phyloP scores from a whole-genome alignment of 2,797 vertebrate species.

The Psittacula echo region DNA sequence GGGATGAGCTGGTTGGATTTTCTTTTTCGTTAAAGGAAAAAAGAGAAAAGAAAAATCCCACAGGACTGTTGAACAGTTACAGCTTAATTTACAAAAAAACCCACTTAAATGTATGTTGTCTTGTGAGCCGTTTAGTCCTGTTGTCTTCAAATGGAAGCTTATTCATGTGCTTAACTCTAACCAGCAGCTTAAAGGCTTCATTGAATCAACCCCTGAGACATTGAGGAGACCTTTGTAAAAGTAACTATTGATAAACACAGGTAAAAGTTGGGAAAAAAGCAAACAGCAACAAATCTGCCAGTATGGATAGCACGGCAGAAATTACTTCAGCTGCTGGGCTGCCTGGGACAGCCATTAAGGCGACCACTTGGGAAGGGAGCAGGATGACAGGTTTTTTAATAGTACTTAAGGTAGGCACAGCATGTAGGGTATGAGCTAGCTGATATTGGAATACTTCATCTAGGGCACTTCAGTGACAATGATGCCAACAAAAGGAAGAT shows the following conservation, averaged over 20 bases:
- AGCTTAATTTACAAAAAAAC: slow-evolving; percentile 48
- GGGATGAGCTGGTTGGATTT: not conserved
- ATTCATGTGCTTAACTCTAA: not conserved
- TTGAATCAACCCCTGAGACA: slow-evolving; percentile 29
- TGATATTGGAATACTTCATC: not conserved
- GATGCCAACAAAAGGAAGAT: not conserved
- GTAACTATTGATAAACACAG: slow-evolving; percentile 35
- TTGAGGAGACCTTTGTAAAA: slow-evolving; percentile 37
- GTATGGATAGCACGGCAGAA: not conserved
- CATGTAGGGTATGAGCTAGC: not conserved
- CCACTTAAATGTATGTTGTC: slow-evolving; percentile 31
- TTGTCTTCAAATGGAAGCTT: slow-evolving; percentile 49
- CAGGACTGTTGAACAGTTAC: slow-evolving; percentile 24
- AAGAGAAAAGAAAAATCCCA: not conserved
- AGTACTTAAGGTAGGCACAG: not conserved
- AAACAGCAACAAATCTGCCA: slow-evolving; percentile 1
- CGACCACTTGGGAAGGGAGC: not conserved
- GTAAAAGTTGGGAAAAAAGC: slow-evolving; percentile 3
- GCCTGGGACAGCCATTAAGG: not conserved
- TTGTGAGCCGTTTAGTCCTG: slow-evolving; percentile 41
- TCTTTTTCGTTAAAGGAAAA: not conserved
- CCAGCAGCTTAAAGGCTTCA: slow-evolving; percentile 14
- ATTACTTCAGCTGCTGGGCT: not conserved
- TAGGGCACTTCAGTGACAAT: not conserved
- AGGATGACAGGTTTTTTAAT: slow-evolving; percentile 1